Evolutionary conservation across 2,888 invertebrate species (phyloP).

Genomic region (Eledona agricola): DNA sequence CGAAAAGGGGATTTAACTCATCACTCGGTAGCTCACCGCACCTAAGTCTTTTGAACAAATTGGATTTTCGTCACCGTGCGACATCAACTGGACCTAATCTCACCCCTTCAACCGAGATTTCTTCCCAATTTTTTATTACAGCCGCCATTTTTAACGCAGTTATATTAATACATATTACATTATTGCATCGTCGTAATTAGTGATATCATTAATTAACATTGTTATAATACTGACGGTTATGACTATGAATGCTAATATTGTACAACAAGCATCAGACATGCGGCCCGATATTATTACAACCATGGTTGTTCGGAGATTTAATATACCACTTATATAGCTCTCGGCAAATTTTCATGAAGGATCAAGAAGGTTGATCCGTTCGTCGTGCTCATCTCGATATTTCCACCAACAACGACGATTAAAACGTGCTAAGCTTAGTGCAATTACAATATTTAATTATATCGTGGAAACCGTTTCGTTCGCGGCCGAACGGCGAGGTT

Average conservation of each 20-base stretch:
- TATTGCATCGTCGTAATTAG: slow-evolving; percentile 56
- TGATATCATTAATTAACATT: slow-evolving; percentile 60
- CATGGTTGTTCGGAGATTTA: slow-evolving; percentile 50
- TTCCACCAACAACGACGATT: slow-evolving; percentile 8
- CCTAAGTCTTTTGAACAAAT: too few species aligned
- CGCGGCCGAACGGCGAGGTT: background rate
- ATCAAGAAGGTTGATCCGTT: slow-evolving; percentile 39
- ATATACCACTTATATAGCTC: slow-evolving; percentile 48
- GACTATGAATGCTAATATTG: slow-evolving; percentile 60
- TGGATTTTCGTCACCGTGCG: too few species aligned
- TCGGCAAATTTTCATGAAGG: slow-evolving; percentile 44
- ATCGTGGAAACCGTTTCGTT: too few species aligned
- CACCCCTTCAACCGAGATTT: too few species aligned
- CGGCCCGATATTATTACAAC: slow-evolving; percentile 45
- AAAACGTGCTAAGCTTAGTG: slow-evolving; percentile 17
- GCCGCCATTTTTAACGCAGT: too few species aligned
- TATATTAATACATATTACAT: too few species aligned
- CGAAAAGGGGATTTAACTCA: too few species aligned
- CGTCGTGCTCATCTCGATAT: slow-evolving; percentile 1
- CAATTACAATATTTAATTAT: too few species aligned
- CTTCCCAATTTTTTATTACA: too few species aligned
- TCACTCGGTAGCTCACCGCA: too few species aligned
- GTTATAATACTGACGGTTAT: slow-evolving; percentile 59
- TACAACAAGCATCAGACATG: slow-evolving; percentile 51
- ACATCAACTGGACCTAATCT: too few species aligned